Evolutionary conservation across 2,888 invertebrate species (phyloP), one percentile per base, ranked within the genome.

Genomic region (Perithous albicinctus): DNA sequence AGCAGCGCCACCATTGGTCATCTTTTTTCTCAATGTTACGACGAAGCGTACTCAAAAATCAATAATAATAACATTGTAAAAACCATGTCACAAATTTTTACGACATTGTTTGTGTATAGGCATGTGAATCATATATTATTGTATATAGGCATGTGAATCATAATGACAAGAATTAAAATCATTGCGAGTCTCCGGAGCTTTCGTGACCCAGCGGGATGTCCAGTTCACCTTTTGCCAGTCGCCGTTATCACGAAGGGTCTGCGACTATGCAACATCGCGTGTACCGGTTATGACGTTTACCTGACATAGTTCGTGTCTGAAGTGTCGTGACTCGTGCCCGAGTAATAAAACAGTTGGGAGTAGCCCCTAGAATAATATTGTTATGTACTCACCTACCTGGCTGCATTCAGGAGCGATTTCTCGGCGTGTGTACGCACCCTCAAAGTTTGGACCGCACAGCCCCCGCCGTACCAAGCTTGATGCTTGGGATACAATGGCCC

Each of bases 381-480:
- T 29, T 66, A 43, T 8, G 29, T 20, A n/a, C n/a, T 56, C 56
- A 29, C n/a, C 7, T 29, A 56, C 29, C 15, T 54, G 54, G 54
- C 54, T 29, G 6, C 56, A 6, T 29, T 26, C 15, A 0, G n/a
- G 1, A 51, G 10, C 54, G 6, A 23, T 64, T 70, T 43, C 15
- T 29, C 54, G 26, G 26, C 54, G 67, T 86, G 86, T 87, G 87
- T 41, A 84, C 75, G 75, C 61, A 43, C 61, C 89, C 73, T 86
- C 82, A 87, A 69, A 61, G 83, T 85, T n/a, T 84, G 84, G 85
- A 85, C 85, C 70, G 20, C 32, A 77, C 69, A 51, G 43, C 43
- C 64, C 54, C 63, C 18, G 32, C 43, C 26, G 15, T 10, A 29
- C 29, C 43, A 48, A 43, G 20, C 41, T 23, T 15, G 46, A 48